phyloP scores from a whole-genome alignment of 1,140 invertebrate species.

The Xylocopa sonorina region DNA sequence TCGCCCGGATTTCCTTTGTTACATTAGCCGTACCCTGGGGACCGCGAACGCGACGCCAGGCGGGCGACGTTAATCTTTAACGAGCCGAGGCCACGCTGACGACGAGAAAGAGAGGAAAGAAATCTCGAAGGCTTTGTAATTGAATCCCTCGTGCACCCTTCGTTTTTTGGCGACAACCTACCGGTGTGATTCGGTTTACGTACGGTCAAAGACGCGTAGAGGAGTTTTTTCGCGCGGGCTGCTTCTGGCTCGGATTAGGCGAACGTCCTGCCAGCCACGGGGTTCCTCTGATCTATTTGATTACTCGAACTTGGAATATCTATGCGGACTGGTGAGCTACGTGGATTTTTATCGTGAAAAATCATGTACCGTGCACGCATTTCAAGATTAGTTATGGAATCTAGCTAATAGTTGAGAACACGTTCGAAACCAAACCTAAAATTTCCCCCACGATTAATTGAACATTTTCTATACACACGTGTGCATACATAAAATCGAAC shows the following conservation, averaged over 20 bases:
- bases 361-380: too few relatives aligned
- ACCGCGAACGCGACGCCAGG: constrained; percentile 49
- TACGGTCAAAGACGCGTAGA: constrained; percentile 36
- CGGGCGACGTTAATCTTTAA: constrained; percentile 67
- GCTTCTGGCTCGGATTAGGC: constrained; percentile 28
- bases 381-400: too few relatives aligned
- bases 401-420: too few relatives aligned
- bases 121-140: constrained; percentile 60
- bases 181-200: constrained; percentile 50
- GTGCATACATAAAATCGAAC: not conserved
- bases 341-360: too few relatives aligned
- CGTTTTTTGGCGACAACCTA: constrained; percentile 30
- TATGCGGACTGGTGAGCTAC: too few relatives aligned
- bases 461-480: not conserved
- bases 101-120: constrained; percentile 29
- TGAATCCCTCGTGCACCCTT: constrained; percentile 42
- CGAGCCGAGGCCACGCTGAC: constrained; percentile 51
- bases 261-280: not conserved
- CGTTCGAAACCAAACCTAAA: too few relatives aligned
- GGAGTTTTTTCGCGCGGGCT: constrained; percentile 31
- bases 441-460: too few relatives aligned
- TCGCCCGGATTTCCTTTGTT: constrained; percentile 72
- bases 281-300: not conserved
- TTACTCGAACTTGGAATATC: not conserved
- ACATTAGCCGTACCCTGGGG: constrained; percentile 66